Base-by-base conservation (phyloP, 1,140 invertebrate genomes). In the Agrilus planipennis region DNA sequence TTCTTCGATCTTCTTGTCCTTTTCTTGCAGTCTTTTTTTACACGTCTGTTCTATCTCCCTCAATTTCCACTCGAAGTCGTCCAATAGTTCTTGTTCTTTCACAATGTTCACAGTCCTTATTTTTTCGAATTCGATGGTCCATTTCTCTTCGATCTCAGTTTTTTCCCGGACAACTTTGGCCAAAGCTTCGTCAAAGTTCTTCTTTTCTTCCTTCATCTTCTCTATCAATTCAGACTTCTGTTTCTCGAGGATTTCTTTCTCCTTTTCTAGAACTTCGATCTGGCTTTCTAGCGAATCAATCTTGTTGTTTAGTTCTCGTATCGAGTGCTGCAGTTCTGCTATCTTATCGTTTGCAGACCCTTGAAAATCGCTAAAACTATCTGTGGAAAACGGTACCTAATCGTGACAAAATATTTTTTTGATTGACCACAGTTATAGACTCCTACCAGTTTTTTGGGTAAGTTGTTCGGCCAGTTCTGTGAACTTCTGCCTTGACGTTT, bases 41-140 rank as follows among this genome's bases (percentile, higher is more conserved):
- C 73, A 76, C 12, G 61, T 61, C 39, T 70, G 64, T 53, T 78
- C 70, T 42, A 78, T 75, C 57, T 79, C 73, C 28, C 75, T 55
- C 21, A 80, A 52, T 53, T 79, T 77, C 75, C 76, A 79, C 59
- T 80, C 77, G 46, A 77, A 79, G 54, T 80, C 77, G 36, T 76
- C 72, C 52, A 79, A 59, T 14, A 79, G 55, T 46, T 73, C 68
- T 39, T 76, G 72, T 53, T 79, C 76, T 40, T 74, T 66, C 15
- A 71, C 59, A 44, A 64, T 62, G 49, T 65, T 70, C 4, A 69
- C 63, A 3, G 70, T 74, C 39, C 71, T 60, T 18, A 77, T 53
- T 47, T 71, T 68, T 54, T 76, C 72, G 41, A 77, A 75, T 39
- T 80, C 76, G 45, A 67, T 63, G 46, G 77, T 71, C 67, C 72